phyloP scores from a whole-genome alignment of 2,113 vertebrate species.

The Suncus etruscus region DNA sequence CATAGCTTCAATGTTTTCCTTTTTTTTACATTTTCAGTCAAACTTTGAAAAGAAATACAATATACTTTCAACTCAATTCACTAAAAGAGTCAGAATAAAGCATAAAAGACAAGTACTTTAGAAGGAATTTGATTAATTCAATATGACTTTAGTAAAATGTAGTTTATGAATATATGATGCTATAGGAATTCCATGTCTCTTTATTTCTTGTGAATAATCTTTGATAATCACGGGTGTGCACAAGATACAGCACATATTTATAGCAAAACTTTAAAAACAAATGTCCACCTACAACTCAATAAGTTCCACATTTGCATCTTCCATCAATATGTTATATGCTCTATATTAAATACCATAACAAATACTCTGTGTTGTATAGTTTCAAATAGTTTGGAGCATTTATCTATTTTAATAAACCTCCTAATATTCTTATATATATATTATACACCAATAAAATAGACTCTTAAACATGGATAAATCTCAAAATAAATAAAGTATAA shows the following conservation, averaged over 20 bases:
- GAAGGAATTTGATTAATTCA: neutral
- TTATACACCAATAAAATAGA: neutral
- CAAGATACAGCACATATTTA: neutral
- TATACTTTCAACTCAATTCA: slow-evolving; percentile 9
- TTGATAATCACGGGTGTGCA: neutral
- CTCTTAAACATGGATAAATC: slow-evolving; percentile 15
- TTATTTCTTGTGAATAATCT: neutral
- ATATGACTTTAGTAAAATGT: neutral
- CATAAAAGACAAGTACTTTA: slow-evolving; percentile 31
- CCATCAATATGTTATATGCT: neutral
- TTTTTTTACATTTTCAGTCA: slow-evolving; percentile 39
- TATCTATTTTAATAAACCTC: neutral
- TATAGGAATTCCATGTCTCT: neutral
- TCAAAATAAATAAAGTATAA: slow-evolving; percentile 5
- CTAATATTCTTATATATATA: slow-evolving; percentile 20
- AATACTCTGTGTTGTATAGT: neutral
- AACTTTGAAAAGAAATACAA: slow-evolving; percentile 46
- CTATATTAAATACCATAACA: no score
- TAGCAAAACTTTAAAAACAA: neutral
- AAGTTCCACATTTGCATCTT: neutral
- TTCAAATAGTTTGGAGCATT: neutral
- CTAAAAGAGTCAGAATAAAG: slow-evolving; percentile 43
- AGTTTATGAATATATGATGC: neutral
- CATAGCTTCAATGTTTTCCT: neutral
- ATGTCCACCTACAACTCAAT: neutral